Evolutionary conservation across 1,140 invertebrate genomes (phyloP).

Genomic region (Diprion similis): DNA sequence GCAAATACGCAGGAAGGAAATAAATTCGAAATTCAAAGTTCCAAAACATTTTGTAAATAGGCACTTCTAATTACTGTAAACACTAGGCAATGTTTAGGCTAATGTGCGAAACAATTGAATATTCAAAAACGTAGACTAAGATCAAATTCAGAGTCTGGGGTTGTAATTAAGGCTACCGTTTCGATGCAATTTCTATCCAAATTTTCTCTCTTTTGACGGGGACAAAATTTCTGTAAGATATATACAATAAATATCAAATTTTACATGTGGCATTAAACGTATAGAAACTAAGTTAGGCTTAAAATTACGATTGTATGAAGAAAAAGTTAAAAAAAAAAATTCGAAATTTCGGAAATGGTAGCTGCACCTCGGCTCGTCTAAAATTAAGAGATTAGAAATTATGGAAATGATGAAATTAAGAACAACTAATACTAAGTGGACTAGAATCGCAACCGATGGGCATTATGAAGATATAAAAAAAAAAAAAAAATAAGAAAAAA

Average conservation of each 20-base stretch:
- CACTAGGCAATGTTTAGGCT: conserved; percentile 25
- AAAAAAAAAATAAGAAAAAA: conserved; percentile 49
- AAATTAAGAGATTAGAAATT: conserved; percentile 2
- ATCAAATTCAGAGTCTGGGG: background rate
- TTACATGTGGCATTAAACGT: background rate
- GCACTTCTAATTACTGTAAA: conserved; percentile 29
- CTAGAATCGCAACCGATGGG: conserved; percentile 64
- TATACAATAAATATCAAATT: conserved; percentile 6
- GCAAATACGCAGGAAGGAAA: background rate
- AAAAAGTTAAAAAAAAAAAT: background rate
- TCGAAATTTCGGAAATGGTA: conserved; percentile 5
- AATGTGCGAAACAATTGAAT: conserved; percentile 11
- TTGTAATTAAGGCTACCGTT: background rate
- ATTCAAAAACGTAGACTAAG: conserved; percentile 10
- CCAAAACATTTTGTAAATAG: conserved; percentile 34
- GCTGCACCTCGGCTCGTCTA: conserved; percentile 1
- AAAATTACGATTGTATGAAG: conserved; percentile 1
- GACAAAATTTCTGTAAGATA: background rate
- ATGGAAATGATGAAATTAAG: conserved; percentile 8
- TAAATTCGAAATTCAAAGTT: conserved; percentile 24
- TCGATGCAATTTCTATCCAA: background rate
- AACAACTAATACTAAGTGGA: conserved; percentile 58
- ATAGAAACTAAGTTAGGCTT: conserved; percentile 4
- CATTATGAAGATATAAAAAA: conserved; percentile 55
- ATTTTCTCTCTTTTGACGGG: background rate